Conservation (phyloP, 2,113 vertebrate genomes). For the Trichomycterus rosablanca region DNA sequence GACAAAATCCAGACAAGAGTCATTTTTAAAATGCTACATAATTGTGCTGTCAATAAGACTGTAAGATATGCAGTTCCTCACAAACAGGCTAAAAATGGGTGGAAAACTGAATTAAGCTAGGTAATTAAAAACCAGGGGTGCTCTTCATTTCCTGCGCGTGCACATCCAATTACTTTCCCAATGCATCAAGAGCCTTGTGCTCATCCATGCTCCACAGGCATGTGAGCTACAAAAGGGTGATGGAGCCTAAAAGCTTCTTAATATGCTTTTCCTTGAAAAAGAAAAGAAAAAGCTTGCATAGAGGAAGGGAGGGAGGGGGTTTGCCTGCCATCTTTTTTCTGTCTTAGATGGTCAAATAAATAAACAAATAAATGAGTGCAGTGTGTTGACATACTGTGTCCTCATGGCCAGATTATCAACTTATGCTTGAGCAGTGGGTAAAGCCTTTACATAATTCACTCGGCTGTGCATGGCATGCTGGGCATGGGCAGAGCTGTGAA, state of each 20-base stretch:
- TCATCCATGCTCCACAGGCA: slow-evolving; percentile 20
- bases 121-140: slow-evolving; percentile 44
- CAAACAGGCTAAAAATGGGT: slow-evolving; percentile 34
- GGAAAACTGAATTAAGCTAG: slow-evolving; percentile 39
- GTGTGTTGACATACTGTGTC: slow-evolving; percentile 64
- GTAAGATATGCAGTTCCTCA: slow-evolving; percentile 28
- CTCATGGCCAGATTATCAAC: slow-evolving; percentile 69
- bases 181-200: slow-evolving; percentile 22
- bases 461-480: slow-evolving; percentile 41
- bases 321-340: slow-evolving; percentile 33
- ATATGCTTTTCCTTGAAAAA: slow-evolving; percentile 22
- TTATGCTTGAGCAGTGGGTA: slow-evolving; percentile 62
- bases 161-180: slow-evolving; percentile 30
- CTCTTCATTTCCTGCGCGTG: slow-evolving; percentile 34
- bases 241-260: slow-evolving; percentile 32
- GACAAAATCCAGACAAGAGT: slow-evolving; percentile 53
- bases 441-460: slow-evolving; percentile 68
- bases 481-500: slow-evolving; percentile 41
- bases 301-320: slow-evolving; percentile 9
- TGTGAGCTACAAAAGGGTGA: slow-evolving; percentile 8
- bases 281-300: slow-evolving; percentile 5
- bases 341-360: slow-evolving; percentile 38
- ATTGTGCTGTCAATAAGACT: slow-evolving; percentile 50
- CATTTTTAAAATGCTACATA: slow-evolving; percentile 44
- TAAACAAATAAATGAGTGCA: slow-evolving; percentile 61